phyloP scores from a whole-genome alignment of 2,888 invertebrate genomes.

The Rhingia rostrata region DNA sequence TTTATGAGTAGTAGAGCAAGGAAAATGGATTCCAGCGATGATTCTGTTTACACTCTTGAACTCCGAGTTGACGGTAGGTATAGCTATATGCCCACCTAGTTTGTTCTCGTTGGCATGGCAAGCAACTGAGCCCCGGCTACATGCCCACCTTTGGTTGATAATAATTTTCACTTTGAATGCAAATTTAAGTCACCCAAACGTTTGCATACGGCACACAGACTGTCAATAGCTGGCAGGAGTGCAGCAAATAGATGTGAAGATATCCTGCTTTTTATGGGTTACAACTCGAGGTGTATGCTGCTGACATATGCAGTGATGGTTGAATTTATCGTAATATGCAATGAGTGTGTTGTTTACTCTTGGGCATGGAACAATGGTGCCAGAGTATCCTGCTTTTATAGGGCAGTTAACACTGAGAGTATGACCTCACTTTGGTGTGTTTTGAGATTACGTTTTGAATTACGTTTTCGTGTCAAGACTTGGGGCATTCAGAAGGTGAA shows the following conservation, averaged over 20 bases:
- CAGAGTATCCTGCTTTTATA: constrained; percentile 16
- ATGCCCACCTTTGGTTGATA: constrained; percentile 32
- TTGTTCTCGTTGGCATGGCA: constrained; percentile 27
- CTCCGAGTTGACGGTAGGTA: constrained; percentile 7
- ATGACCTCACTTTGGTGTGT: constrained; percentile 49
- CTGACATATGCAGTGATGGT: constrained; percentile 45
- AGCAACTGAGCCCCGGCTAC: background rate
- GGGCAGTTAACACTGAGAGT: constrained; percentile 38
- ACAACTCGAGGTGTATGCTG: constrained; percentile 46
- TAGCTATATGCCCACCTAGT: background rate
- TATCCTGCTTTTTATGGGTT: constrained; percentile 62
- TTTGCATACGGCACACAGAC: constrained; percentile 48
- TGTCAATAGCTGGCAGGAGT: constrained; percentile 58
- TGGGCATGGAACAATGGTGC: constrained; percentile 20
- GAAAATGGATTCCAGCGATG: constrained; percentile 54
- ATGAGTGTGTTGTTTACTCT: constrained; percentile 39
- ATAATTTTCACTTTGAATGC: constrained; percentile 64
- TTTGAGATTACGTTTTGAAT: constrained; percentile 6
- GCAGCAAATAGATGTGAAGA: constrained; percentile 42
- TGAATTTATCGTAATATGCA: constrained; percentile 53
- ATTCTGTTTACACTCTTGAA: constrained; percentile 66
- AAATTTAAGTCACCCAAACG: constrained; percentile 63
- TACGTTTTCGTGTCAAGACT: background rate
- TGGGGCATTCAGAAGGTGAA: constrained; percentile 3
- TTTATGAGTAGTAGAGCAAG: constrained; percentile 67